Base-by-base conservation (phyloP, 1,140 invertebrate species). In the Danaus plexippus region DNA sequence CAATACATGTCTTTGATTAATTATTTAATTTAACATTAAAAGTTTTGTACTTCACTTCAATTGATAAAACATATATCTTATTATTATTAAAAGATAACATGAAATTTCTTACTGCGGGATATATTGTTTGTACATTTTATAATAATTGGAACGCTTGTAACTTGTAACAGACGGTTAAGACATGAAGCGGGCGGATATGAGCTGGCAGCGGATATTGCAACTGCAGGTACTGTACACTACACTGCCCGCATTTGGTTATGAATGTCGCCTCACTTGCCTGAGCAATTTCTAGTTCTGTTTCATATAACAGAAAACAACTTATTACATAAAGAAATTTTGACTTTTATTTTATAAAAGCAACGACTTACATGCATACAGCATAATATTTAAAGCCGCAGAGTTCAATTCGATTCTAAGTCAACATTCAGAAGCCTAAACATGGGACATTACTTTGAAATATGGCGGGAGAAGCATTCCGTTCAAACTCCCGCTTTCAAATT, bases 241-340 rank as follows among this genome's bases (percentile, higher is more conserved):
- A 67, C 68, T 69, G 63, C 64, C 59, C 68, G 63, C 65, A 70
- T 70, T 67, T 70, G 68, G 62, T 67, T 70, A 70, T 69, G 61
- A 66, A 69, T 59, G 57, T 58, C 45, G 60, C 45, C 7, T 32
- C 22, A 32, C 22, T 48, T 54, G 60, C 46, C 40, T 49, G 48
- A 55, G 43, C 52, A 63, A n/a, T 58, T 66, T 66, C 63, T 63
- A 52, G 32, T 57, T 46, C 56, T 13, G 10, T 40, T 49, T 40
- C 15, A 52, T 55, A 47, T 32, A 32, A 32, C 22, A 32, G 2
- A 32, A 32, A 32, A 32, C 22, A 7, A 32, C 2, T 32, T 32
- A 6, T 32, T 32, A 32, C 7, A 6, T 7, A 32, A 5, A 32
- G 22, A 32, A 7, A 32, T 32, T 32, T 32, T 32, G 7, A 32